phyloP scores from a whole-genome alignment of 2,888 invertebrate genomes.

The Drosophila macrospina region DNA sequence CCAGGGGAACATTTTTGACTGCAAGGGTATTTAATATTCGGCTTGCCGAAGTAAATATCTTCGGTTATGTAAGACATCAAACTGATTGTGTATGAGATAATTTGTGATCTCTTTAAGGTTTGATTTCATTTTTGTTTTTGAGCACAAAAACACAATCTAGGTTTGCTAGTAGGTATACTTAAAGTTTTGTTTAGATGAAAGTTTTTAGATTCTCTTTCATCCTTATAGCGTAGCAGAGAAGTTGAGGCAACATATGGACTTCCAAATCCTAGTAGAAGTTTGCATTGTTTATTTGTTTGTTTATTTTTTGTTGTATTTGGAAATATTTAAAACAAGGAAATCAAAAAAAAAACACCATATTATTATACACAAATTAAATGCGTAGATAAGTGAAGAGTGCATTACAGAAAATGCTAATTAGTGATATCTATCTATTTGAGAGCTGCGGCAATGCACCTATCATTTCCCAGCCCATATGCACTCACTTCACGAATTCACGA shows the following conservation, averaged over 20 bases:
- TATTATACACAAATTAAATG: conserved; percentile 72
- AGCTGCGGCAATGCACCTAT: conserved; percentile 21
- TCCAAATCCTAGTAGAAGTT: conserved; percentile 84
- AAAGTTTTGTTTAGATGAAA: conserved; percentile 85
- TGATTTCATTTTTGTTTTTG: conserved; percentile 43
- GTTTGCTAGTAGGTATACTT: conserved; percentile 81
- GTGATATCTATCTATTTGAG: conserved; percentile 16
- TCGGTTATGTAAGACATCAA: not conserved
- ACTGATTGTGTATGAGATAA: conserved; percentile 20
- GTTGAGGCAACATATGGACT: conserved; percentile 84
- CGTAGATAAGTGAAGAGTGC: conserved; percentile 30
- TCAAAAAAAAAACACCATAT: conserved; percentile 63
- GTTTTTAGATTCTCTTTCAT: conserved; percentile 84
- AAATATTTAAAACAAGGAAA: conserved; percentile 65
- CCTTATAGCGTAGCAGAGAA: conserved; percentile 84
- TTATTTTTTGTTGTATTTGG: conserved; percentile 43
- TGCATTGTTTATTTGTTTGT: conserved; percentile 55
- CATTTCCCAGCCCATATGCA: conserved; percentile 16
- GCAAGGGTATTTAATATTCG: conserved; percentile 47
- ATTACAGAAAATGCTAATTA: conserved; percentile 3
- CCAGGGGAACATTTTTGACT: conserved; percentile 10
- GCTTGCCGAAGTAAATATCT: conserved; percentile 31
- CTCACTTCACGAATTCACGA: conserved; percentile 27
- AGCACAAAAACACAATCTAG: conserved; percentile 68
- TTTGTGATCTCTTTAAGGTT: conserved; percentile 24